Evolutionary conservation across 2,888 invertebrate species (phyloP).

Genomic region (Pemphredon lugubris): DNA sequence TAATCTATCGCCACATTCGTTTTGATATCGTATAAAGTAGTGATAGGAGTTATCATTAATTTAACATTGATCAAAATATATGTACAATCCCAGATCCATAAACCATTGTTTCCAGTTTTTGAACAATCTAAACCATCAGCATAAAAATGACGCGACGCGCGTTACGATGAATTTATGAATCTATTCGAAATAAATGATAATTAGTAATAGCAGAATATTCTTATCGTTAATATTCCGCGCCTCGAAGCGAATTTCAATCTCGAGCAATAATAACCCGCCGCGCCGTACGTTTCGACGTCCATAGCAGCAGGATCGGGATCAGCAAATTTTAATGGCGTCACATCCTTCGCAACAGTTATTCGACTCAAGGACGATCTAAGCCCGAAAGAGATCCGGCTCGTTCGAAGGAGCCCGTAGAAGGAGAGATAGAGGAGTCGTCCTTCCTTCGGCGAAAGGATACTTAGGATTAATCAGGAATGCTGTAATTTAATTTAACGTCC

Average conservation of each 20-base stretch:
- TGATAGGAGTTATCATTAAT: no score
- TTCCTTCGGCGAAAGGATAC: slow-evolving; percentile 71
- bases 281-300: slow-evolving; percentile 15
- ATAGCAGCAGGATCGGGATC: slow-evolving; percentile 38
- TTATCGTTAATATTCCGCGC: background rate
- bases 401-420: slow-evolving; percentile 45
- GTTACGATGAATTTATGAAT: no score
- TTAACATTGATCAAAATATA: no score
- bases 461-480: slow-evolving; percentile 78
- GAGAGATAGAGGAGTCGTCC: slow-evolving; percentile 35
- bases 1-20: no score
- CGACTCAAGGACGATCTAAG: slow-evolving; percentile 52
- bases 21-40: no score
- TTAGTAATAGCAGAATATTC: no score
- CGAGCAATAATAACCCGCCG: slow-evolving; percentile 36
- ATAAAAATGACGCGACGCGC: no score
- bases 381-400: slow-evolving; percentile 65
- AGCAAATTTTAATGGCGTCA: slow-evolving; percentile 63
- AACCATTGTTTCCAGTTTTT: no score
- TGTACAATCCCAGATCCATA: no score
- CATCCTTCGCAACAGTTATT: slow-evolving; percentile 63
- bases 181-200: no score
- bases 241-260: slow-evolving; percentile 4
- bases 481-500: slow-evolving; percentile 79
- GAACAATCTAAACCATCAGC: no score